Evolutionary conservation across 2,797 vertebrate species (phyloP).

Genomic region (Typhlichthys eigenmanni): DNA sequence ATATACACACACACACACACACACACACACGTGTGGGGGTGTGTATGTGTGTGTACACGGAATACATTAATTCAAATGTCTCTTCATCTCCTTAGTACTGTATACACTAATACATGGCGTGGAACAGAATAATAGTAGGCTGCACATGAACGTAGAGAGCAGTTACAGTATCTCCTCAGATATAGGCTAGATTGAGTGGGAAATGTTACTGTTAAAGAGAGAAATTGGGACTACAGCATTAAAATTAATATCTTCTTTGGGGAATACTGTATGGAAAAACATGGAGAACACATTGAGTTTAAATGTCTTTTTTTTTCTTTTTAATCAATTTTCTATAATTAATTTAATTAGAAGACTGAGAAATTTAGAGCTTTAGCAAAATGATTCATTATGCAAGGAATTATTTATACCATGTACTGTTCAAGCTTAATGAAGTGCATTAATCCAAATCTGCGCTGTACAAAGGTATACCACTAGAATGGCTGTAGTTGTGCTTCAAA

Average conservation of each 20-base stretch:
- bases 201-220: constrained; percentile 15
- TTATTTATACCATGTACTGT: constrained; percentile 18
- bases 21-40: too few relatives aligned
- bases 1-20: too few relatives aligned
- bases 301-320: constrained; percentile 14
- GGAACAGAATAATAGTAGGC: too few relatives aligned
- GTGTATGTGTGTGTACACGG: too few relatives aligned
- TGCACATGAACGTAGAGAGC: too few relatives aligned
- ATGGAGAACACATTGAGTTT: constrained; percentile 29
- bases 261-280: constrained; percentile 22
- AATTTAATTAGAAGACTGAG: constrained; percentile 54
- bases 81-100: too few relatives aligned
- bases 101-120: too few relatives aligned
- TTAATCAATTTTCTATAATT: constrained; percentile 58
- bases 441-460: not conserved
- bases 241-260: constrained; percentile 15
- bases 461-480: not conserved
- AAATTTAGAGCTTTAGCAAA: constrained; percentile 28
- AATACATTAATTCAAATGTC: too few relatives aligned
- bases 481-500: not conserved
- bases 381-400: constrained; percentile 17
- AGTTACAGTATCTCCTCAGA: too few relatives aligned
- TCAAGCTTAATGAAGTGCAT: not conserved
- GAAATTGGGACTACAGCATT: constrained; percentile 17
- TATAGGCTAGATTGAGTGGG: too few relatives aligned